Evolutionary conservation across 1,140 invertebrate species (phyloP), one percentile per base, ranked within the genome.

Genomic region (Globodera rostochiensis): DNA sequence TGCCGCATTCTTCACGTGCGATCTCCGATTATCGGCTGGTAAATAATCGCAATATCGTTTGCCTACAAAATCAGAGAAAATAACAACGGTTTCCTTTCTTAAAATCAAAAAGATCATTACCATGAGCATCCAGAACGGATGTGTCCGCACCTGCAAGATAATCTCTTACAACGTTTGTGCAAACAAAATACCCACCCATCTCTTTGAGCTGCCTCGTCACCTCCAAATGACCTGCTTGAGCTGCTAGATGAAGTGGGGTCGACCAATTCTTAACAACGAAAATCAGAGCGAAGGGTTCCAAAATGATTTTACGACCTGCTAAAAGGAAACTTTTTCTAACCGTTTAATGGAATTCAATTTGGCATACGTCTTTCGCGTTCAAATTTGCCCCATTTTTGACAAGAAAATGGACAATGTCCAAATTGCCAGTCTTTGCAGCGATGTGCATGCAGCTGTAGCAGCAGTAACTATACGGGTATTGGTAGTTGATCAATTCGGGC

Each of bases 401-500:
- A 13, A 78, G 57, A 50, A 64, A 78, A 45, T 49, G 77, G 11
- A 69, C 77, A 78, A 70, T 78, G 50, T 46, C 49, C 8, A 49
- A 69, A 70, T 78, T 60, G 49, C 77, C 77, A 25, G 77, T 6
- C 13, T 69, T 78, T 6, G 77, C 77, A 15, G 77, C 77, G 66
- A 78, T 78, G 70, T 78, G 77, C 25, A 78, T n/a, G 70, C 77
- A 78, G 19, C 77, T 78, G 19, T 78, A 69, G 4, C 77, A 60
- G 4, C 77, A 60, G 66, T 69, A 64, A 50, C 77, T 69, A 50
- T 69, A 70, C 19, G 77, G 77, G 47, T 78, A 78, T 78, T 78
- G 66, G 47, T 66, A 78, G 66, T 78, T 78, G 5, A 78, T 47
- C 50, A 78, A 78, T 78, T 78, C 77, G 49, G 77, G 77, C 77